Conservation (phyloP, 2,888 invertebrate genomes). For the Caenorhabditis macrosperma region DNA sequence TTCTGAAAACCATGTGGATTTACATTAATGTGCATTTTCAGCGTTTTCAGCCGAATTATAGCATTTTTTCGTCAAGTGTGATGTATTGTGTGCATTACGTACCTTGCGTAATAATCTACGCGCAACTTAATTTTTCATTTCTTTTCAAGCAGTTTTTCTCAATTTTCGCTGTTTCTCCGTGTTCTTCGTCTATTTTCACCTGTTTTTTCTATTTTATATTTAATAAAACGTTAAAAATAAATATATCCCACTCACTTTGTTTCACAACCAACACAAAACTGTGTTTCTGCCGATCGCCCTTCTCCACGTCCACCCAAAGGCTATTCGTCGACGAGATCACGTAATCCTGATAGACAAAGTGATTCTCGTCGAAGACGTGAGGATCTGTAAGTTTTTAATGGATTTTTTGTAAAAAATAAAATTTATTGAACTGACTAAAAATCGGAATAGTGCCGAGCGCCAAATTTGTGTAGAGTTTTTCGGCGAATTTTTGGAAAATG, state of each 20-base stretch:
- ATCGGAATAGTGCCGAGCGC: conserved; percentile 22
- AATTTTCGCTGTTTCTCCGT: neutral
- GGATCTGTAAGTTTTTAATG: neutral
- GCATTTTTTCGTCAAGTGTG: neutral
- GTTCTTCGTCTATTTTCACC: neutral
- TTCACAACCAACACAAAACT: conserved; percentile 9
- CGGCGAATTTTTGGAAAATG: conserved; percentile 36
- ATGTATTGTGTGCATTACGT: neutral
- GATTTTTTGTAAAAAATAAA: neutral
- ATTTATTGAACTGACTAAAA: conserved; percentile 4
- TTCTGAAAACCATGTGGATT: conserved; percentile 16
- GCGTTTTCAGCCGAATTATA: neutral
- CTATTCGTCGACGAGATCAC: neutral
- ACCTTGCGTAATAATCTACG: neutral
- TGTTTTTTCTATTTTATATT: too few relatives aligned
- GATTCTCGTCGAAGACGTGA: neutral
- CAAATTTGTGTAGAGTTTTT: conserved; percentile 34
- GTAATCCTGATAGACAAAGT: neutral
- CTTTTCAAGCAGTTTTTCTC: too few relatives aligned
- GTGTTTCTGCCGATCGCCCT: neutral
- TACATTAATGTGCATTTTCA: neutral
- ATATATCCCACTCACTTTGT: conserved; percentile 14
- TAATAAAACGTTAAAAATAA: too few relatives aligned
- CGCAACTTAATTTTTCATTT: neutral
- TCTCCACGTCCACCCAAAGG: neutral